Evolutionary conservation across 2,113 vertebrate species (phyloP).

Genomic region (Pelmatolapia mariae): DNA sequence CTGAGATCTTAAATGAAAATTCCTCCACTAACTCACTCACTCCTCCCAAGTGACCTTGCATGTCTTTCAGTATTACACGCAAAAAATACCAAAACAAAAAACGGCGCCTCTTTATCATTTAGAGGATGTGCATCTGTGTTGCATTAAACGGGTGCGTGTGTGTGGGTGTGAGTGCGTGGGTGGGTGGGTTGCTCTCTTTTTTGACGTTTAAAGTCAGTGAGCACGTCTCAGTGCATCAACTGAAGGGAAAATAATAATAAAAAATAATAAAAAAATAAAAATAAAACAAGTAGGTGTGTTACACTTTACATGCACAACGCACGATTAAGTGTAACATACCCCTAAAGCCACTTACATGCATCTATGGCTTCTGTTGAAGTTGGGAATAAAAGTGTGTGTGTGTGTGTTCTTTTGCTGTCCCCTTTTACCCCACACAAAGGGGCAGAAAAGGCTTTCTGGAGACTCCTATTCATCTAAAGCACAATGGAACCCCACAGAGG

Average conservation of each 20-base stretch:
- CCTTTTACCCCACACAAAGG: constrained; percentile 69
- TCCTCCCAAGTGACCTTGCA: constrained; percentile 45
- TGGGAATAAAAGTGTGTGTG: constrained; percentile 24
- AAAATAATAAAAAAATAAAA: neutral
- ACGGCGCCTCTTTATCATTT: constrained; percentile 27
- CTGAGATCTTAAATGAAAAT: constrained; percentile 67
- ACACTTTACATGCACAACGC: neutral
- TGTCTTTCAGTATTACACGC: constrained; percentile 33
- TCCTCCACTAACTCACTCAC: constrained; percentile 57
- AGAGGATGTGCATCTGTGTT: constrained; percentile 23
- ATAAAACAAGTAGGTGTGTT: constrained; percentile 2
- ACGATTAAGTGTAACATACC: constrained; percentile 2
- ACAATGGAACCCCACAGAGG: constrained; percentile 79
- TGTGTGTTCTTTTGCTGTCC: constrained; percentile 41
- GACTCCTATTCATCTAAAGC: constrained; percentile 69
- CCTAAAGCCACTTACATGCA: neutral
- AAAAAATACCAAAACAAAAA: neutral
- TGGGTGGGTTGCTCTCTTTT: constrained; percentile 1
- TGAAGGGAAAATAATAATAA: neutral
- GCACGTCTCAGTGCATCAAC: constrained; percentile 16
- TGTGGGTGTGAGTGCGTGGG: neutral
- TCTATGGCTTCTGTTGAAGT: constrained; percentile 10
- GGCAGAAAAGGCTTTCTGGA: constrained; percentile 66
- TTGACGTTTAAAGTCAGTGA: constrained; percentile 20
- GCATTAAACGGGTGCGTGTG: neutral